Evolutionary conservation across 2,888 invertebrate species (phyloP).

Genomic region (Lepidonotus clava): DNA sequence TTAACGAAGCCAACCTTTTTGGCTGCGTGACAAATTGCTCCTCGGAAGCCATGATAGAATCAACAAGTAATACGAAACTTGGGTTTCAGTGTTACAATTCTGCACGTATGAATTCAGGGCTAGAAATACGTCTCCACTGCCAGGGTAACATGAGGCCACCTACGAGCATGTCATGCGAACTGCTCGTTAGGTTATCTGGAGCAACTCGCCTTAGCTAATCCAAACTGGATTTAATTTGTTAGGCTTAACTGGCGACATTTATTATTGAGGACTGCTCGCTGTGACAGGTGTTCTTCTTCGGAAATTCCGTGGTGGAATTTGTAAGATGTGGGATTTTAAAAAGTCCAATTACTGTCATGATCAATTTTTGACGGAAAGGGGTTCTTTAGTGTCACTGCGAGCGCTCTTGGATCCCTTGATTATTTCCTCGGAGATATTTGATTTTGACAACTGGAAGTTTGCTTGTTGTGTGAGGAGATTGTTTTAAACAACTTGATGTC

Average conservation of each 20-base stretch:
- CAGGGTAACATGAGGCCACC: not conserved
- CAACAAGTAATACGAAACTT: too few species aligned
- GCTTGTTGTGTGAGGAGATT: too few species aligned
- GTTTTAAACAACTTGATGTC: too few species aligned
- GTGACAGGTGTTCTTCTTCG: not conserved
- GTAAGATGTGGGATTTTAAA: not conserved
- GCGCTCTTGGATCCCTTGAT: not conserved
- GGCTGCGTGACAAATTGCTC: too few species aligned
- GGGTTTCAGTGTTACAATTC: too few species aligned
- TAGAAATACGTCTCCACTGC: too few species aligned
- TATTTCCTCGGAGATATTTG: too few species aligned
- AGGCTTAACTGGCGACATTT: not conserved
- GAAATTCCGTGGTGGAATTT: not conserved
- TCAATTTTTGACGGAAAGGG: not conserved
- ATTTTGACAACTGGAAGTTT: too few species aligned
- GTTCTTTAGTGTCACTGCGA: not conserved
- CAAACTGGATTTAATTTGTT: conserved; percentile 19
- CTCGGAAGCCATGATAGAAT: too few species aligned
- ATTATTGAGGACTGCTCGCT: not conserved
- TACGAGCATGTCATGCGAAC: conserved; percentile 3
- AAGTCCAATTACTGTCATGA: not conserved
- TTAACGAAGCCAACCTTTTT: too few species aligned
- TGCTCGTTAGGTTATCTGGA: not conserved
- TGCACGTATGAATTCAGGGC: too few species aligned
- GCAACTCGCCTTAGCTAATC: not conserved